phyloP scores from a whole-genome alignment of 2,888 invertebrate genomes.

The Nymphalis urticae region DNA sequence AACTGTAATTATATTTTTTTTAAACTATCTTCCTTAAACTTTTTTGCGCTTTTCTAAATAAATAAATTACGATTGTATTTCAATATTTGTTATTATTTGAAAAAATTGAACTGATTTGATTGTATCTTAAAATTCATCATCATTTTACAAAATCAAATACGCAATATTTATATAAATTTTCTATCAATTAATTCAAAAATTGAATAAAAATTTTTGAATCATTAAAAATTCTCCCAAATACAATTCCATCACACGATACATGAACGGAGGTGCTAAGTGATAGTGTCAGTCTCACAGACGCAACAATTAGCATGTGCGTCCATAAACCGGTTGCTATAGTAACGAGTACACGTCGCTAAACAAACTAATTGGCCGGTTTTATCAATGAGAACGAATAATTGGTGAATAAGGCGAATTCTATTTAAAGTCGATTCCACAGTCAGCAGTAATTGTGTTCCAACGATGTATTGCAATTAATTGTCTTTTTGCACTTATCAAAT shows the following conservation, averaged over 20 bases:
- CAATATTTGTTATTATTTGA: too few species aligned
- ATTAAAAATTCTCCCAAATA: conserved; percentile 9
- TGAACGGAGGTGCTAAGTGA: conserved; percentile 58
- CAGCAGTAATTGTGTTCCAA: not conserved
- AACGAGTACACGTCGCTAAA: conserved; percentile 64
- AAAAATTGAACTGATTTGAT: too few species aligned
- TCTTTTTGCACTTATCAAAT: too few species aligned
- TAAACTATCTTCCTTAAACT: too few species aligned
- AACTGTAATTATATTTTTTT: not conserved
- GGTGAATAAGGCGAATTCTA: conserved; percentile 33
- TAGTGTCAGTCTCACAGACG: conserved; percentile 57
- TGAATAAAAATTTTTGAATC: too few species aligned
- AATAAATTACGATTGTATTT: too few species aligned
- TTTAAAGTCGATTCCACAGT: not conserved
- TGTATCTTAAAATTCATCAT: too few species aligned
- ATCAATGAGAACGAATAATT: conserved; percentile 31
- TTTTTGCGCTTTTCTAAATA: too few species aligned
- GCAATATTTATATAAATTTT: too few species aligned
- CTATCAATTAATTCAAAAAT: too few species aligned
- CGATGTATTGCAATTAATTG: too few species aligned
- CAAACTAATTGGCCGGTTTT: conserved; percentile 67
- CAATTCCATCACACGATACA: conserved; percentile 23
- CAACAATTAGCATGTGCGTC: conserved; percentile 60
- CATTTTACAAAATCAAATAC: too few species aligned
- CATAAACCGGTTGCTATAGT: conserved; percentile 59